These are phyloP conservation scores for Nephila pilipes DNA, from an alignment of 1,140 invertebrate species.

Conservation along the genomic window DNA sequence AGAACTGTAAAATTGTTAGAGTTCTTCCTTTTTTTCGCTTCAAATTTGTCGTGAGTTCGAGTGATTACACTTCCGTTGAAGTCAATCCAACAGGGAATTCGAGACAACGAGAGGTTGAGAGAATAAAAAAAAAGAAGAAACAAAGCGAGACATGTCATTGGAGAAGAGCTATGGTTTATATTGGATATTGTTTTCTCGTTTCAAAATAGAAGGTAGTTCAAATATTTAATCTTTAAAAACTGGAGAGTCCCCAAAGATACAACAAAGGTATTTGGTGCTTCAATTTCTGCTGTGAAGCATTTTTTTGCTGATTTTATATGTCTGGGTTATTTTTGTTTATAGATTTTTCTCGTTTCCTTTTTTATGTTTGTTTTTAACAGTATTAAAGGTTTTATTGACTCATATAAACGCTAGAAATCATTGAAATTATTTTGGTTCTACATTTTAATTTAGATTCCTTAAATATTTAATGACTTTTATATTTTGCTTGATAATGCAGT, in stretches of 20 bases:
- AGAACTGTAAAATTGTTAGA: conserved; percentile 32
- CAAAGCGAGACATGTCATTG: not conserved
- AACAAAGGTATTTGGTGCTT: not conserved
- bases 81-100: conserved; percentile 1
- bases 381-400: too few relatives aligned
- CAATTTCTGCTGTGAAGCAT: not conserved
- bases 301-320: not conserved
- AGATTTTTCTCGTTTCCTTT: not conserved
- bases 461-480: too few relatives aligned
- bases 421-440: too few relatives aligned
- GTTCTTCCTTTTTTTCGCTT: not conserved
- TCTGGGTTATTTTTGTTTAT: not conserved
- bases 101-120: not conserved
- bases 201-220: not conserved
- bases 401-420: too few relatives aligned
- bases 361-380: too few relatives aligned
- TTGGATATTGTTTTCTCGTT: not conserved
- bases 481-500: too few relatives aligned
- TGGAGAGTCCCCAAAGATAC: not conserved
- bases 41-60: not conserved
- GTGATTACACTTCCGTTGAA: conserved; percentile 36
- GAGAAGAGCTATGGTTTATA: not conserved
- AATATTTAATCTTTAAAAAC: conserved; percentile 2
- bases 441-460: too few relatives aligned
- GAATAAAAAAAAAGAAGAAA: not conserved